These are phyloP conservation scores for Rhaphigaster nebulosa DNA, from an alignment of 2,888 invertebrate species.

Conservation along the genomic window DNA sequence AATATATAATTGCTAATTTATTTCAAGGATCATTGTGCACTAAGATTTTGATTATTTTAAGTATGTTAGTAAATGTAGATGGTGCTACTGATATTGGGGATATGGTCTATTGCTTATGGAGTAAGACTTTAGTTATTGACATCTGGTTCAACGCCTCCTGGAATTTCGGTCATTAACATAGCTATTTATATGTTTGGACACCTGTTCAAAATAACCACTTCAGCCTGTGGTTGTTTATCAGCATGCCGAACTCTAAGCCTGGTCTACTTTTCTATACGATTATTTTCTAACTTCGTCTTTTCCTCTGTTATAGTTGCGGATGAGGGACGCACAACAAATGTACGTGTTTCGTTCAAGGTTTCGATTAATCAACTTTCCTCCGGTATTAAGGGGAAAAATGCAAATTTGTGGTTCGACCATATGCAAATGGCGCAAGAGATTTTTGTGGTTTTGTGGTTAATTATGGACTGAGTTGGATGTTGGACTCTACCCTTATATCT, in stretches of 20 bases:
- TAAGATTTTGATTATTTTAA: too few species aligned
- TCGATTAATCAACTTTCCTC: conserved; percentile 4
- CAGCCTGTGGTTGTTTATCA: background rate
- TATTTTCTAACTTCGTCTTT: background rate
- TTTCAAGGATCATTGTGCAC: too few species aligned
- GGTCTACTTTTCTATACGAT: background rate
- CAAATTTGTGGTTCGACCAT: conserved; percentile 36
- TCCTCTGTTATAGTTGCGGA: background rate
- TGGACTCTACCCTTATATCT: background rate
- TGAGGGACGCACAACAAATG: background rate
- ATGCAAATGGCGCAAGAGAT: background rate
- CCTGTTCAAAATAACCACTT: background rate
- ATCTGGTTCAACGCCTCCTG: background rate
- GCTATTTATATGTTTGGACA: background rate
- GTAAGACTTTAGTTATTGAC: background rate
- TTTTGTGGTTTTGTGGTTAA: conserved; percentile 29
- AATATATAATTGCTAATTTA: too few species aligned
- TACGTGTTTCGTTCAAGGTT: conserved; percentile 2
- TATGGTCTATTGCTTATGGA: background rate
- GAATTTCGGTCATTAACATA: background rate
- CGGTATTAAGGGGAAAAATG: conserved; percentile 20
- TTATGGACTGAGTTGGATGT: background rate
- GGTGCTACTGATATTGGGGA: too few species aligned
- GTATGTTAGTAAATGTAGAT: too few species aligned
- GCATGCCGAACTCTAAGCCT: background rate